Evolutionary conservation across 2,113 vertebrate species (phyloP).

Genomic region (Xyliphius kryptos): DNA sequence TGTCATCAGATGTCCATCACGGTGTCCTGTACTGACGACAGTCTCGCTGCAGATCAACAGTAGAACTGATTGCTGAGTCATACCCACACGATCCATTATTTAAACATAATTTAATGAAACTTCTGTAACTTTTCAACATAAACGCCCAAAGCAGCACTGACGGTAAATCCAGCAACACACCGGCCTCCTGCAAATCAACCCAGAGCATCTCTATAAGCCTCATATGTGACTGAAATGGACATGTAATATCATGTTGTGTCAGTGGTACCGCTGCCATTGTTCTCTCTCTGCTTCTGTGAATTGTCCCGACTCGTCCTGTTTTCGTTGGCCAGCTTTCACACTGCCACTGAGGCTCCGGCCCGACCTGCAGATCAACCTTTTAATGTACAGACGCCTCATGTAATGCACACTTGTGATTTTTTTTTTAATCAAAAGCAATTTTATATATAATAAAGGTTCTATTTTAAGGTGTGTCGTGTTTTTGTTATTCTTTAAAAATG

Average conservation of each 20-base stretch:
- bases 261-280: not conserved
- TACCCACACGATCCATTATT: too few species aligned
- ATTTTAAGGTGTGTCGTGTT: constrained; percentile 56
- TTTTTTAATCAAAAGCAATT: constrained; percentile 70
- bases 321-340: constrained; percentile 31
- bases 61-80: too few species aligned
- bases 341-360: not conserved
- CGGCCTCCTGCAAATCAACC: not conserved
- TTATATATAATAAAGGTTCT: constrained; percentile 75
- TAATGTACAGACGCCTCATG: constrained; percentile 57
- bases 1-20: too few species aligned
- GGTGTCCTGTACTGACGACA: too few species aligned
- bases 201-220: not conserved
- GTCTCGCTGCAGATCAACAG: too few species aligned
- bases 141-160: not conserved
- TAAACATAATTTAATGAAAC: too few species aligned
- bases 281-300: constrained; percentile 4
- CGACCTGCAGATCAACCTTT: constrained; percentile 13
- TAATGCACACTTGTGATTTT: constrained; percentile 58
- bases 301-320: constrained; percentile 26
- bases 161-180: not conserved
- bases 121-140: not conserved
- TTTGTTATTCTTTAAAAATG: not conserved
- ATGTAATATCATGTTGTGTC: not conserved
- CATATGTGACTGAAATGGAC: constrained; percentile 23